Percentiles rank a stretch among this genome's conserved stretches.
Conservation (phyloP, 2,113 vertebrate genomes). For the Perccottus glenii region DNA sequence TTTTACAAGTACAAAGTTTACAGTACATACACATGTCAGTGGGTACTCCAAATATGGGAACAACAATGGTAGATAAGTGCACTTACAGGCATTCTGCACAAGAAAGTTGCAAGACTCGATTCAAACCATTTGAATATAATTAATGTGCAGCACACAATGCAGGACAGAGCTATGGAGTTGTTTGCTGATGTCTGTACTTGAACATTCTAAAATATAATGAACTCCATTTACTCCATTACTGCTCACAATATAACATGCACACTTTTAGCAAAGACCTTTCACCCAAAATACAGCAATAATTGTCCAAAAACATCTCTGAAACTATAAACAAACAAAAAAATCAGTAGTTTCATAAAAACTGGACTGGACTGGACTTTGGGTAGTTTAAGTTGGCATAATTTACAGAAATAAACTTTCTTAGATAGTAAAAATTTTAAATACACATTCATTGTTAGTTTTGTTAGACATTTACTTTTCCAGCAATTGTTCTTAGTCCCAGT, state of each 20-base stretch:
- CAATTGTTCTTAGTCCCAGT: neutral
- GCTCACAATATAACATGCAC: neutral
- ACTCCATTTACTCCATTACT: neutral
- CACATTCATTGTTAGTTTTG: neutral
- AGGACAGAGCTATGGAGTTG: no score
- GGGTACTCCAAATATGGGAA: slow-evolving; percentile 14
- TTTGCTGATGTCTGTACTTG: no score
- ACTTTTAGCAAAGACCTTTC: neutral
- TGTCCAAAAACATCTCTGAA: neutral
- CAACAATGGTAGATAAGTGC: slow-evolving; percentile 55
- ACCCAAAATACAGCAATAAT: neutral
- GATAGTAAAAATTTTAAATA: neutral
- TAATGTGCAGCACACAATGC: neutral
- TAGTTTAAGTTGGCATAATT: neutral
- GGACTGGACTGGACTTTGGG: neutral
- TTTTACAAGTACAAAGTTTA: slow-evolving; percentile 25
- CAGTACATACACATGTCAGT: neutral
- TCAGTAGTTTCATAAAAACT: neutral
- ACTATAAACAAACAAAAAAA: neutral
- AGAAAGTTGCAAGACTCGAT: slow-evolving; percentile 1
- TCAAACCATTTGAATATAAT: neutral
- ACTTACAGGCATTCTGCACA: slow-evolving; percentile 60
- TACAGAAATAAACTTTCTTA: neutral
- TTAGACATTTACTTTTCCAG: neutral
- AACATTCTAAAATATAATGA: no score